phyloP scores from a whole-genome alignment of 2,797 vertebrate genomes.

The Liasis olivaceus region DNA sequence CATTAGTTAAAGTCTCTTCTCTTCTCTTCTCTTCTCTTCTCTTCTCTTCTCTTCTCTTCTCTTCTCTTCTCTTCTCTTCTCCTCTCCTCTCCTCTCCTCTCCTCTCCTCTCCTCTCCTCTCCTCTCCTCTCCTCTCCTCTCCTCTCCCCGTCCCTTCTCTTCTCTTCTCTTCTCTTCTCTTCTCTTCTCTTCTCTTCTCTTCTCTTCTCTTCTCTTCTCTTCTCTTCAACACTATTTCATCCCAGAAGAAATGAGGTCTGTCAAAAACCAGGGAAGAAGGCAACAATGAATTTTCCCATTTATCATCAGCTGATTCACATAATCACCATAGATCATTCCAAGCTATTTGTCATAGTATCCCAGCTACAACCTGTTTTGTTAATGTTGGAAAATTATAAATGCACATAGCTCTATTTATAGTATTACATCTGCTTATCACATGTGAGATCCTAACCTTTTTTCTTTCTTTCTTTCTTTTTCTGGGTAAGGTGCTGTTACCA shows the following conservation, averaged over 20 bases:
- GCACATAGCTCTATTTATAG: not conserved
- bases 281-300: not conserved
- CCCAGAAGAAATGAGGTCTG: not conserved
- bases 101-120: too few species aligned
- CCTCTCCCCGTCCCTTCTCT: too few species aligned
- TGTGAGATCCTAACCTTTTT: slow-evolving; percentile 6
- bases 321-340: slow-evolving; percentile 18
- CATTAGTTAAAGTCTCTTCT: not conserved
- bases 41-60: too few species aligned
- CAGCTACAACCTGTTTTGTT: not conserved
- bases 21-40: not conserved
- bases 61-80: too few species aligned
- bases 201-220: too few species aligned
- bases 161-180: too few species aligned
- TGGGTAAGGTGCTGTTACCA: not conserved
- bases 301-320: not conserved
- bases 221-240: not conserved
- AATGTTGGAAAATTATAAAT: slow-evolving; percentile 10
- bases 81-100: too few species aligned
- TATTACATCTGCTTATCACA: slow-evolving; percentile 11
- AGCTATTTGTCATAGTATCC: slow-evolving; percentile 31
- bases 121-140: too few species aligned
- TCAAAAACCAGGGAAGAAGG: not conserved
- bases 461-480: not conserved
- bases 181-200: not conserved